A percentile compares a stretch with the other conserved stretches of the same genome.
Evolutionary conservation across 2,888 invertebrate genomes (phyloP).

Genomic region (Leptopilina syphax): DNA sequence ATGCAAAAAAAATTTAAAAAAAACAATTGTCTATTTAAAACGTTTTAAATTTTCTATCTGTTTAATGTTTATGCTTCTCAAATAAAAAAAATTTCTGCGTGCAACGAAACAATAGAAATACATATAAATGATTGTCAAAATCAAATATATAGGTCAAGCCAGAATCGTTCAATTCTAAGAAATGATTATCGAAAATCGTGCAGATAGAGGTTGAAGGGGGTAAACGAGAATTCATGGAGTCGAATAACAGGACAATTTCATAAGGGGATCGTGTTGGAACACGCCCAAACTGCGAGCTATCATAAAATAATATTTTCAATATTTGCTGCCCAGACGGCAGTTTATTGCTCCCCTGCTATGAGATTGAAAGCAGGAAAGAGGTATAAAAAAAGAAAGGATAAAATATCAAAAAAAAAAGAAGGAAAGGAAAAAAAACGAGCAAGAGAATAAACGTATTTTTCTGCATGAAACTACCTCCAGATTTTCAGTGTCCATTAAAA

Average conservation of each 20-base stretch:
- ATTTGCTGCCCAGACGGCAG: conserved; percentile 57
- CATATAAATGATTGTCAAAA: conserved; percentile 22
- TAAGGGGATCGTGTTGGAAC: conserved; percentile 49
- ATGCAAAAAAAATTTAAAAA: too few species aligned
- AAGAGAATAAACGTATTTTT: conserved; percentile 17
- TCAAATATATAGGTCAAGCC: background rate
- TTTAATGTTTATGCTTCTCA: too few species aligned
- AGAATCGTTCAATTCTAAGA: background rate
- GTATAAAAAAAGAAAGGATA: conserved; percentile 20
- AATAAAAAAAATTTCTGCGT: too few species aligned
- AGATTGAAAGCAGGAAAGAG: conserved; percentile 42
- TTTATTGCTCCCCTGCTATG: conserved; percentile 40
- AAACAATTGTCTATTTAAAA: too few species aligned
- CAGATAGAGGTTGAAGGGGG: conserved; percentile 41
- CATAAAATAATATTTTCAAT: conserved; percentile 64
- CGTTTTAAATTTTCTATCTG: too few species aligned
- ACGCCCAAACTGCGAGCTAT: conserved; percentile 55
- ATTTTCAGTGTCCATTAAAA: conserved; percentile 16
- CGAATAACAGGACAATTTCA: conserved; percentile 45
- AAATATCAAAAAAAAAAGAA: background rate
- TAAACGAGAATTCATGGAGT: conserved; percentile 52
- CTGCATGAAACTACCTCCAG: conserved; percentile 1
- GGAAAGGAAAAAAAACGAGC: conserved; percentile 26
- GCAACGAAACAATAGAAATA: background rate
- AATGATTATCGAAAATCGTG: conserved; percentile 18